Base-by-base conservation (phyloP, 2,113 vertebrate species). In the Myiopsitta monachus region DNA sequence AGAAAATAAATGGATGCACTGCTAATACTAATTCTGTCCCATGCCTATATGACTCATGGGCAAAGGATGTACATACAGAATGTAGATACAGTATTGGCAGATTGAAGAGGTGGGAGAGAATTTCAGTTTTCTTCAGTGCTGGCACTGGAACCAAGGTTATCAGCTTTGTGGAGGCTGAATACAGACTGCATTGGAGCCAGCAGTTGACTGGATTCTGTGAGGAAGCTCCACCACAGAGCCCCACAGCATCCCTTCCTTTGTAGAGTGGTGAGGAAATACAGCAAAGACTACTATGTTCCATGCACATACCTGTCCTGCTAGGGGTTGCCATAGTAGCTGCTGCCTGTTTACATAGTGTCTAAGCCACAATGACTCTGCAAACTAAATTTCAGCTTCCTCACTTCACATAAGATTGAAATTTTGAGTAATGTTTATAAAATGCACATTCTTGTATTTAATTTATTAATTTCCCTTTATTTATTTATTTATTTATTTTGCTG, bases 1-100 rank as follows among this genome's bases (percentile, higher is more conserved):
- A 88, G n/a, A 87, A 88, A 38, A 8, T 72, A 88, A 62, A 84
- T 18, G 7, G n/a, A 39, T 72, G n/a, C 18, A 83, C 52, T 27
- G 27, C 57, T 63, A 47, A 23, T 39, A 78, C 16, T 24, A 30
- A 43, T 16, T n/a, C 62, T 75, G 41, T 47, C 66, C 43, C 23
- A 43, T 1, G 2, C 31, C 13, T n/a, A 0, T n/a, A 30, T 43
- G 47, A 68, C 38, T n/a, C n/a, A 75, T 10, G 9, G 22, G 31
- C 16, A 67, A 64, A 88, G 15, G 26, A n/a, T 33, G 6, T 38
- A 43, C 33, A 10, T 36, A 36, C 57, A 59, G n/a, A 24, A 59
- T 10, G 33, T 59, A 36, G 33, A 59, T 59, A 36, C 13, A 68
- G 16, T 14, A 18, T 2, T 5, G 19, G 6, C n/a, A 73, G n/a